Evolutionary conservation across 2,797 vertebrate genomes (phyloP).

Genomic region (Xenops minutus): DNA sequence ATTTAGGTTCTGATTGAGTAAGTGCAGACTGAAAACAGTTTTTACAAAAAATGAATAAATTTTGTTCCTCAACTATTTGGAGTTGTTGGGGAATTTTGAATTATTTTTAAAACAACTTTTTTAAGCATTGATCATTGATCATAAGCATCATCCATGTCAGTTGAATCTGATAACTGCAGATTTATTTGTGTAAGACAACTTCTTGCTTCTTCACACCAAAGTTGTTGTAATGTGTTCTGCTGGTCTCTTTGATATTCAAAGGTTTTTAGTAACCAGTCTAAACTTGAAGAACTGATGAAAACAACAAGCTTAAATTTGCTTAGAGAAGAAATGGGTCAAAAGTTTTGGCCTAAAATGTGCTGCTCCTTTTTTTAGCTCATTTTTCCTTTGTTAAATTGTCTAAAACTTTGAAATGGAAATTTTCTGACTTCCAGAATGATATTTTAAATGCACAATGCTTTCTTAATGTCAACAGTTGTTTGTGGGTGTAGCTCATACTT

Average conservation of each 20-base stretch:
- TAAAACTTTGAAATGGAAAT: not conserved
- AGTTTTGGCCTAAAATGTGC: not conserved
- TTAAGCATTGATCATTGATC: not conserved
- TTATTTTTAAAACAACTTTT: not conserved
- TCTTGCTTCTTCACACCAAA: not conserved
- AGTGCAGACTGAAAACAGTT: not conserved
- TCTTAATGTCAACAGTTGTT: slow-evolving; percentile 24
- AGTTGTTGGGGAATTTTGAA: not conserved
- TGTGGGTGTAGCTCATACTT: not conserved
- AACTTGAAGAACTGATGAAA: not conserved
- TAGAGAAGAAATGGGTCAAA: not conserved
- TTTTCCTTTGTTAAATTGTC: not conserved
- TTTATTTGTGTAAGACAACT: not conserved
- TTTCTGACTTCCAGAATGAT: not conserved
- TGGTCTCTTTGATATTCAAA: not conserved
- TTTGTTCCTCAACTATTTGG: not conserved
- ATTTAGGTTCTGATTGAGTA: slow-evolving; percentile 13
- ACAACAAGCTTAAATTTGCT: not conserved
- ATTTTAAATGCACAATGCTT: not conserved
- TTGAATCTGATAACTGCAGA: not conserved
- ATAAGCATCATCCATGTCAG: not conserved
- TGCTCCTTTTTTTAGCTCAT: not conserved
- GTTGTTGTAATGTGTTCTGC: not conserved
- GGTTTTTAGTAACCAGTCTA: not conserved
- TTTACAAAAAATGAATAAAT: not conserved